Evolutionary conservation across 2,113 vertebrate genomes (phyloP).

Genomic region (Semicossyphus pulcher): DNA sequence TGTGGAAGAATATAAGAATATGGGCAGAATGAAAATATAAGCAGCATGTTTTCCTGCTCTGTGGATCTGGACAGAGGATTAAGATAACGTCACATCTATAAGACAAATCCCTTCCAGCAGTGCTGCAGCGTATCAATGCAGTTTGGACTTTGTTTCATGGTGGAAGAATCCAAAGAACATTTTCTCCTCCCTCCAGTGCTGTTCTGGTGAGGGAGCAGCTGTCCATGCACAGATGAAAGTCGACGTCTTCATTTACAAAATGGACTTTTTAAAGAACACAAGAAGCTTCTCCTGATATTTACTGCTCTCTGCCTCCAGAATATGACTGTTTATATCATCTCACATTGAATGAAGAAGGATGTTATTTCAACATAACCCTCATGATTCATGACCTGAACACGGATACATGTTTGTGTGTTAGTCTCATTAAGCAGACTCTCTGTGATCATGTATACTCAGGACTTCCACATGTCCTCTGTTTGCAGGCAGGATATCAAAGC

Average conservation of each 20-base stretch:
- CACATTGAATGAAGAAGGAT: background rate
- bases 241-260: background rate
- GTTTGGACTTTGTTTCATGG: conserved; percentile 53
- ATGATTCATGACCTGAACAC: no score
- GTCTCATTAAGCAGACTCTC: conserved; percentile 30
- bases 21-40: no score
- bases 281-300: no score
- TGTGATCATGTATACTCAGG: no score
- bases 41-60: no score
- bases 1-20: no score
- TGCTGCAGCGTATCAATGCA: conserved; percentile 18
- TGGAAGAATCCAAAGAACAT: conserved; percentile 41
- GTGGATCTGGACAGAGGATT: conserved; percentile 48
- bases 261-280: no score
- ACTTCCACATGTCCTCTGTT: conserved; percentile 56
- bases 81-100: conserved; percentile 59
- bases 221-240: conserved; percentile 32
- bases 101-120: conserved; percentile 56
- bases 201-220: background rate
- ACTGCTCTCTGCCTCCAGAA: no score
- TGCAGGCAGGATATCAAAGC: conserved; percentile 63
- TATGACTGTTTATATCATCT: background rate
- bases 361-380: background rate
- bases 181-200: conserved; percentile 30
- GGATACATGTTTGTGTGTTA: background rate